Percentiles rank a stretch among this genome's conserved stretches.
Conservation (phyloP, 2,888 invertebrate species). For the Eupithecia dodoneata region DNA sequence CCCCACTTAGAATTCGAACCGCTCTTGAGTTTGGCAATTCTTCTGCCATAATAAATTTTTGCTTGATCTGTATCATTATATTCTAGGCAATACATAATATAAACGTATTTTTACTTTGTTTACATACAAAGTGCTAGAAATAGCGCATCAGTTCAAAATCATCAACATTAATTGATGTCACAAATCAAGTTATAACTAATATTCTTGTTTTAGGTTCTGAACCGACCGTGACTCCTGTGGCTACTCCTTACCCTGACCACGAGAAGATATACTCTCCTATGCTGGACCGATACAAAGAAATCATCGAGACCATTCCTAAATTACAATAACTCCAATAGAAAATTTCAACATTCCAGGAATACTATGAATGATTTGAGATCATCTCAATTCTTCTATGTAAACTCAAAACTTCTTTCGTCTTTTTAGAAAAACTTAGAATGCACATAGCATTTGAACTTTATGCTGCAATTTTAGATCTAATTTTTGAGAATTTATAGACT, state of each 20-base stretch:
- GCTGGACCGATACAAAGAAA: slow-evolving; percentile 86
- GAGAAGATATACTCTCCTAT: slow-evolving; percentile 89
- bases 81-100: no score
- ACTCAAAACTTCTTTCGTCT: background rate
- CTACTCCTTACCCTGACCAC: slow-evolving; percentile 90
- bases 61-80: no score
- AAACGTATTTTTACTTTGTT: no score
- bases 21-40: no score
- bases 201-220: slow-evolving; percentile 60
- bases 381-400: background rate
- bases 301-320: slow-evolving; percentile 66
- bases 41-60: no score
- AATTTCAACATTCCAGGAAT: no score
- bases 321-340: slow-evolving; percentile 46
- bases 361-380: background rate
- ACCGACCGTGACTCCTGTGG: slow-evolving; percentile 76
- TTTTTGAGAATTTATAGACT: slow-evolving; percentile 19
- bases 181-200: background rate
- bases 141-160: no score
- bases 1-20: no score
- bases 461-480: slow-evolving; percentile 15
- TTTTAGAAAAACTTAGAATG: background rate
- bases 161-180: background rate
- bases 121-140: no score
- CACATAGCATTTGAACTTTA: background rate